phyloP scores from a whole-genome alignment of 2,113 vertebrate species.

The Noturus placidus region DNA sequence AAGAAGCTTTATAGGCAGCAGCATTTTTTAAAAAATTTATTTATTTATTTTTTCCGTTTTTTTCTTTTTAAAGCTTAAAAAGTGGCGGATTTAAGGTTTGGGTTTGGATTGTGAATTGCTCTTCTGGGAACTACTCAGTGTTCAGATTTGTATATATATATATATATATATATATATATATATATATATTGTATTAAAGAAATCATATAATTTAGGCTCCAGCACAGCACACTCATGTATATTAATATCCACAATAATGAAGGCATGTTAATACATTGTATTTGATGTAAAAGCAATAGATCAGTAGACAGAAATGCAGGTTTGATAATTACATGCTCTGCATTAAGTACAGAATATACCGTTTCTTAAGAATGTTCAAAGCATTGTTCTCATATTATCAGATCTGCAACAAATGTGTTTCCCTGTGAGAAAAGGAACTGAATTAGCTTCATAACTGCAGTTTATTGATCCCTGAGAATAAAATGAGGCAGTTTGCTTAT shows the following conservation, averaged over 20 bases:
- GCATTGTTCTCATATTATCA: not conserved
- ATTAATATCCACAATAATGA: not conserved
- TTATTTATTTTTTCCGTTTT: too few species aligned
- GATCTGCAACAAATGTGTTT: not conserved
- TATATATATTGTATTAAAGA: too few species aligned
- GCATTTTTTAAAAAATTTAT: too few species aligned
- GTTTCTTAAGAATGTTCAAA: not conserved
- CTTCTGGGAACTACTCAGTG: slow-evolving; percentile 18
- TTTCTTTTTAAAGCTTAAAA: slow-evolving; percentile 34
- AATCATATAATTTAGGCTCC: slow-evolving; percentile 10
- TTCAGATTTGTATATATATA: slow-evolving; percentile 32
- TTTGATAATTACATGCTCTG: not conserved
- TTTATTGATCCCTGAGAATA: slow-evolving; percentile 7
- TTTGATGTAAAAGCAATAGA: not conserved
- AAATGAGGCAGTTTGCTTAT: too few species aligned
- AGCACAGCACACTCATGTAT: slow-evolving; percentile 22
- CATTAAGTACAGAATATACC: not conserved
- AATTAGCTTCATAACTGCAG: not conserved
- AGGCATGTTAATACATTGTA: slow-evolving; percentile 10
- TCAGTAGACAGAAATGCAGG: not conserved
- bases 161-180: too few species aligned
- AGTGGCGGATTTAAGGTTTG: slow-evolving; percentile 36
- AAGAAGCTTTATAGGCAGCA: slow-evolving; percentile 30
- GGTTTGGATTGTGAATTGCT: slow-evolving; percentile 17
- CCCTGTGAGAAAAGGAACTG: not conserved